Conservation (phyloP, 2,797 vertebrate species). For the Carduelis carduelis region DNA sequence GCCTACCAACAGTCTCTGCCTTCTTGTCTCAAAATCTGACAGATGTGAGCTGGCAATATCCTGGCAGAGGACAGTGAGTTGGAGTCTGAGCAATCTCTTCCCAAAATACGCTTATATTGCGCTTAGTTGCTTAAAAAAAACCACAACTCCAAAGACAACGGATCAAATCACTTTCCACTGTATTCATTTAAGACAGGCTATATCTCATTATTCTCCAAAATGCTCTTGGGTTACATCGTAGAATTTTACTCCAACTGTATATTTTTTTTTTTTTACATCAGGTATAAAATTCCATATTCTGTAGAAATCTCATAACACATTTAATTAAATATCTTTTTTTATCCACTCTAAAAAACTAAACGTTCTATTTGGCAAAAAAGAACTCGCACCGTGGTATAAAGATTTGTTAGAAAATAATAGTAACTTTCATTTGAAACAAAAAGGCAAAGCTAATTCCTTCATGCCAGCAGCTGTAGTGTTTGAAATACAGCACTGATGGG, state of each 20-base stretch:
- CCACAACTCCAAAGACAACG: background rate
- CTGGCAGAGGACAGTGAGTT: background rate
- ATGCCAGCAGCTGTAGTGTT: background rate
- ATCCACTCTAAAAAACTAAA: background rate
- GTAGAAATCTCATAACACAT: background rate
- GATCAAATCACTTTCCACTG: background rate
- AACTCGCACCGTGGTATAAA: background rate
- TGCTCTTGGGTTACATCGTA: background rate
- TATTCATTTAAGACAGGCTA: background rate
- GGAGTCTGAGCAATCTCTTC: background rate
- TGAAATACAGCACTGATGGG: background rate
- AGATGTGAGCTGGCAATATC: background rate
- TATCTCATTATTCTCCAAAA: background rate
- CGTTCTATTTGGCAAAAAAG: background rate
- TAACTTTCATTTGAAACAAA: background rate
- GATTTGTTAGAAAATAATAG: background rate
- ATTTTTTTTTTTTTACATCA: background rate
- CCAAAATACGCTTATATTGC: background rate
- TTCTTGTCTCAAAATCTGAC: background rate
- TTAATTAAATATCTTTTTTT: background rate
- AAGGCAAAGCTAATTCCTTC: background rate
- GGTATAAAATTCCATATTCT: background rate
- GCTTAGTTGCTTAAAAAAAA: background rate
- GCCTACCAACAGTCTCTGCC: background rate
- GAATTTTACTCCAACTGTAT: background rate